Evolutionary conservation across 2,888 invertebrate species (phyloP).

Genomic region (Emmelina monodactyla): DNA sequence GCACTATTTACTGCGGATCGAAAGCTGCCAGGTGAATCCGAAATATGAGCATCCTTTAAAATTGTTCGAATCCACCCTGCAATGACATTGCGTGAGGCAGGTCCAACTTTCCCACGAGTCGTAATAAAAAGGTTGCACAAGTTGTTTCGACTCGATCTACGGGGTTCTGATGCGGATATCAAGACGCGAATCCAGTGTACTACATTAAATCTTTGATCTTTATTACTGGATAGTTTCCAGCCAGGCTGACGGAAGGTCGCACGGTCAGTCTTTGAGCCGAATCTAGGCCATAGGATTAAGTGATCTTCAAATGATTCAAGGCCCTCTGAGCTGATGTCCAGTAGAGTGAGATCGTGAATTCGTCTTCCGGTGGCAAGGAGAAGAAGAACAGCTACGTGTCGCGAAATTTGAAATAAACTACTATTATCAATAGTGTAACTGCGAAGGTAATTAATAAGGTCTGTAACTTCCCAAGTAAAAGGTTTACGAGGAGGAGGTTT

Average conservation of each 20-base stretch:
- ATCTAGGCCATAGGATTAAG: slow-evolving; percentile 9
- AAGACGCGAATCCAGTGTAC: slow-evolving; percentile 10
- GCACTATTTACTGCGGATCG: slow-evolving; percentile 13
- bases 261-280: slow-evolving; percentile 8
- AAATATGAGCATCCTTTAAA: slow-evolving; percentile 9
- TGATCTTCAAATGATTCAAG: neutral
- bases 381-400: slow-evolving; percentile 5
- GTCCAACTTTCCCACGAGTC: slow-evolving; percentile 12
- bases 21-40: slow-evolving; percentile 9
- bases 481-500: slow-evolving; percentile 3
- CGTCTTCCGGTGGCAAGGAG: slow-evolving; percentile 7
- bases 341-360: slow-evolving; percentile 8
- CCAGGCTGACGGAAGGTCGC: slow-evolving; percentile 9
- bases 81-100: slow-evolving; percentile 15
- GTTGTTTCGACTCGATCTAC: slow-evolving; percentile 3
- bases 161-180: slow-evolving; percentile 5
- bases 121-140: slow-evolving; percentile 13
- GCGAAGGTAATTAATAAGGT: slow-evolving; percentile 1
- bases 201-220: slow-evolving; percentile 6
- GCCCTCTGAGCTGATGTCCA: slow-evolving; percentile 2
- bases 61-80: slow-evolving; percentile 14
- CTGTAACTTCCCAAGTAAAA: neutral
- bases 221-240: neutral
- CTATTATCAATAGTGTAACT: neutral
- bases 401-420: slow-evolving; percentile 6